Conservation (phyloP, 2,113 vertebrate species). For the Nycticorax nycticorax region DNA sequence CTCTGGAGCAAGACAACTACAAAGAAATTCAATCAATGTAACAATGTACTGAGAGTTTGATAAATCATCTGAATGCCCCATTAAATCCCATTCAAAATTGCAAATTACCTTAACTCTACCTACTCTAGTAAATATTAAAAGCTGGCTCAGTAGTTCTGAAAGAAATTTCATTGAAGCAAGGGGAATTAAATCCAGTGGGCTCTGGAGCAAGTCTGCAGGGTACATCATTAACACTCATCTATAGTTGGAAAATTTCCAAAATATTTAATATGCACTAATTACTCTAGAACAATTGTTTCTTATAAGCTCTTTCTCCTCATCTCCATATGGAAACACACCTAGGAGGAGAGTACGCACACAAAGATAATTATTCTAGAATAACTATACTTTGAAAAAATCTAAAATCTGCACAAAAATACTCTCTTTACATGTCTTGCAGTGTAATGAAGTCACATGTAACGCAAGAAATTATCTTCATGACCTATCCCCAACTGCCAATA, state of each 20-base stretch:
- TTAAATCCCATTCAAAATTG: slow-evolving; percentile 5
- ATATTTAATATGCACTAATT: background rate
- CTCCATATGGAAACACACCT: background rate
- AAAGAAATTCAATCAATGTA: background rate
- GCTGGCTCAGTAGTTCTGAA: background rate
- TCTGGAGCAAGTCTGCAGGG: background rate
- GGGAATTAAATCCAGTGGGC: background rate
- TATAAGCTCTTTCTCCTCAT: background rate
- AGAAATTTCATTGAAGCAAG: background rate
- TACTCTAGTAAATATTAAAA: slow-evolving; percentile 2
- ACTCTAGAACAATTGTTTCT: background rate
- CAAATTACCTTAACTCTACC: background rate
- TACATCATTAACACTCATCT: background rate
- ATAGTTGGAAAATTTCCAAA: background rate
- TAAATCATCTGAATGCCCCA: slow-evolving; percentile 4
- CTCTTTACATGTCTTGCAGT: background rate
- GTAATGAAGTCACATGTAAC: background rate
- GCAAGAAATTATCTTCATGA: background rate
- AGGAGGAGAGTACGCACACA: background rate
- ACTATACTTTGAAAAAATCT: background rate
- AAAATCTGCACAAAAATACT: background rate
- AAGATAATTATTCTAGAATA: background rate
- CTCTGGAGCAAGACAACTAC: background rate
- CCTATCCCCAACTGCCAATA: background rate
- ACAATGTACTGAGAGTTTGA: background rate